Conservation (phyloP, 2,113 vertebrate genomes). For the Phoxinus phoxinus region DNA sequence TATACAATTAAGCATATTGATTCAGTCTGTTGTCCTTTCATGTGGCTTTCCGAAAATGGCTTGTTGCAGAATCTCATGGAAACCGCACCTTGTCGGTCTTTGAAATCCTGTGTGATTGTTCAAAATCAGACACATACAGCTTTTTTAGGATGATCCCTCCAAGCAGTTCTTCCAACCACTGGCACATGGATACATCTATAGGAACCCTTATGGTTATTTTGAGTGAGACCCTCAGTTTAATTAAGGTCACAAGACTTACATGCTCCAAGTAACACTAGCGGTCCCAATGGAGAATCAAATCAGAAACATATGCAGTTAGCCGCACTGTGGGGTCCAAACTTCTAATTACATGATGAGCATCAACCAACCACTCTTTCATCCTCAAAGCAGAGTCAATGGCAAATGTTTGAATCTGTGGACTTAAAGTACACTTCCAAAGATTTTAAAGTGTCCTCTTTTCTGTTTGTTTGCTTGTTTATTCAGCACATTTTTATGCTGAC, state of each 20-base stretch:
- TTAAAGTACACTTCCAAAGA: slow-evolving; percentile 3
- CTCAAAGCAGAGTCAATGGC: slow-evolving; percentile 11
- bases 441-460: background rate
- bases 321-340: slow-evolving; percentile 41
- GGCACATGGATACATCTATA: slow-evolving; percentile 41
- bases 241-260: slow-evolving; percentile 35
- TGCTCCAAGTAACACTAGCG: slow-evolving; percentile 10
- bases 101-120: slow-evolving; percentile 21
- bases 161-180: slow-evolving; percentile 41
- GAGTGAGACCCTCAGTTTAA: slow-evolving; percentile 20
- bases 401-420: slow-evolving; percentile 7
- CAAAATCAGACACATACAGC: slow-evolving; percentile 25
- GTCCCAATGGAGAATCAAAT: slow-evolving; percentile 36
- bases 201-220: slow-evolving; percentile 49
- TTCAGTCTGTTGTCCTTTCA: slow-evolving; percentile 5
- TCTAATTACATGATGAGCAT: slow-evolving; percentile 43
- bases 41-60: slow-evolving; percentile 41
- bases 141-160: slow-evolving; percentile 31
- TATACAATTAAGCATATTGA: slow-evolving; percentile 38
- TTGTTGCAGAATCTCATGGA: background rate
- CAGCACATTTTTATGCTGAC: background rate
- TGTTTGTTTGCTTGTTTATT: background rate
- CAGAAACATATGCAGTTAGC: slow-evolving; percentile 48
- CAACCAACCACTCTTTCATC: slow-evolving; percentile 21
- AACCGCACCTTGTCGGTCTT: slow-evolving; percentile 10